Evolutionary conservation across 37 sponge, comb jelly and placozoan species (phyloP).

Genomic region (Theonella swinhoei): DNA sequence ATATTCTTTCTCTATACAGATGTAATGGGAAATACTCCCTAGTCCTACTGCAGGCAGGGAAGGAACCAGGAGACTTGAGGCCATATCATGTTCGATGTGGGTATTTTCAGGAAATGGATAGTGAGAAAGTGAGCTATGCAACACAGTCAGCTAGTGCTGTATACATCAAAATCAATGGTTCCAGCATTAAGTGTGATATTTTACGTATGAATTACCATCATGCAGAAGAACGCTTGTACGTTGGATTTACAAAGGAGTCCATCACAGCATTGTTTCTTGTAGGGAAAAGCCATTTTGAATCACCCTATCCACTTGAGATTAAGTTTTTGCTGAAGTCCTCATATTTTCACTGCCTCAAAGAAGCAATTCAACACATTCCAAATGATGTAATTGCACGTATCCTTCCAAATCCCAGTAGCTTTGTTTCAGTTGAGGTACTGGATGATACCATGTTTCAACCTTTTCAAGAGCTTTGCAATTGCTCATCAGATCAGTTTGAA

Average conservation of each 20-base stretch:
- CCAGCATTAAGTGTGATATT: conserved; percentile 2
- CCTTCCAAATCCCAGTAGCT: neutral
- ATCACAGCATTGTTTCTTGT: neutral
- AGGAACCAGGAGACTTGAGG: neutral
- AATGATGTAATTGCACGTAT: conserved; percentile 15
- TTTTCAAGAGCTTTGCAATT: neutral
- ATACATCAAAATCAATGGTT: neutral
- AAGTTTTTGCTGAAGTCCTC: conserved; percentile 44
- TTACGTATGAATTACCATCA: conserved; percentile 8
- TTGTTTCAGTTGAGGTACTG: neutral
- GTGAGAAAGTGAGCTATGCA: conserved; percentile 47
- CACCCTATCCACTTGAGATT: neutral
- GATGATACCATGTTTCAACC: too few relatives aligned
- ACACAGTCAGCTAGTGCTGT: conserved; percentile 36
- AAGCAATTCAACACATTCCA: neutral
- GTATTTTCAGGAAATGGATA: conserved; percentile 20
- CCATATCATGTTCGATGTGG: neutral
- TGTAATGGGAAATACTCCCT: conserved; percentile 40
- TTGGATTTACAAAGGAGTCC: conserved; percentile 12
- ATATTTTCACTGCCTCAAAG: conserved; percentile 36
- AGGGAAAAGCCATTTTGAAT: neutral
- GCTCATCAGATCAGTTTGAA: conserved; percentile 19
- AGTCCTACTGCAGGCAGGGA: conserved; percentile 16
- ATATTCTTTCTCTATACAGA: too few relatives aligned
- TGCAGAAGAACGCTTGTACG: conserved; percentile 14